Evolutionary conservation across 1,140 invertebrate genomes (phyloP).

Genomic region (Drosophila dunni): DNA sequence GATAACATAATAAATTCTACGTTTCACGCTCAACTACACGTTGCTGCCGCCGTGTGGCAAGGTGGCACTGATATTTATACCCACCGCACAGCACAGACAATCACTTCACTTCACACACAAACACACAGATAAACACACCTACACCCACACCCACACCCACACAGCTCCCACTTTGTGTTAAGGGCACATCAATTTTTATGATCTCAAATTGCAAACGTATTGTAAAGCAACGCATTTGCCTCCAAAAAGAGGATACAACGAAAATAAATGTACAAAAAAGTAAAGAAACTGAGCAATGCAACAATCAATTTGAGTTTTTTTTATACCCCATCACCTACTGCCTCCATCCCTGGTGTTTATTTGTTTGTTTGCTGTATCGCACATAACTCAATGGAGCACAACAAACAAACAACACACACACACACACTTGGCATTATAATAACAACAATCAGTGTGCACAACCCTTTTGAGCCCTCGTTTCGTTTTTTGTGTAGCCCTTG

Average conservation of each 20-base stretch:
- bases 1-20: conserved; percentile 83
- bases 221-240: conserved; percentile 44
- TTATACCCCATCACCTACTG: conserved; percentile 10
- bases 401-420: conserved; percentile 16
- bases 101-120: conserved; percentile 43
- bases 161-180: conserved; percentile 20
- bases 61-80: conserved; percentile 74
- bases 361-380: conserved; percentile 69
- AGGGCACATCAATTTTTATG: conserved; percentile 73
- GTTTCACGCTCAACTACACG: conserved; percentile 78
- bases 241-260: conserved; percentile 5
- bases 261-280: not conserved
- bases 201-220: conserved; percentile 73
- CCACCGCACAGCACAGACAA: conserved; percentile 40
- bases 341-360: conserved; percentile 47
- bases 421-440: conserved; percentile 41
- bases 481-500: conserved; percentile 63
- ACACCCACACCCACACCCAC: not conserved
- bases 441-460: conserved; percentile 70
- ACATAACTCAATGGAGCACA: conserved; percentile 71
- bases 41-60: conserved; percentile 20
- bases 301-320: conserved; percentile 75
- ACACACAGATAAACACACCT: not conserved
- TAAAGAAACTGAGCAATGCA: conserved; percentile 65
- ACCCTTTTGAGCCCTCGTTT: conserved; percentile 62